phyloP scores from a whole-genome alignment of 2,113 vertebrate genomes.

The Pelvicachromis taeniatus region DNA sequence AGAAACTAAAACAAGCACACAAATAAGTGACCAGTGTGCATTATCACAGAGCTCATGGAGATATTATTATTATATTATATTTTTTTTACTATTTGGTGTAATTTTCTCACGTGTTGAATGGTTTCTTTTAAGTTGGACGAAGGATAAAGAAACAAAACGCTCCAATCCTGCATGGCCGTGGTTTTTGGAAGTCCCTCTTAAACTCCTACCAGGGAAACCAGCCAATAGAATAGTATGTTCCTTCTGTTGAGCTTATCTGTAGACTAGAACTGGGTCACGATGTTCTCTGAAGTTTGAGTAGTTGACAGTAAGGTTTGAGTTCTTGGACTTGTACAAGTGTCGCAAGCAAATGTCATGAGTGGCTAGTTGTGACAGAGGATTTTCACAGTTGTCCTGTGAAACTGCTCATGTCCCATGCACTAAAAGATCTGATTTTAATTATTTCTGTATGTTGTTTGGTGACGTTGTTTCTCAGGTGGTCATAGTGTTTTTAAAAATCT shows the following conservation, averaged over 20 bases:
- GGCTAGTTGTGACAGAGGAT: background rate
- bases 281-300: background rate
- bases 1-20: background rate
- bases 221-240: background rate
- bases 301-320: background rate
- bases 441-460: too few species aligned
- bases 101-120: accelerated
- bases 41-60: background rate
- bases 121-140: background rate
- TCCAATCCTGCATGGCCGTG: background rate
- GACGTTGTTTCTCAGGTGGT: too few species aligned
- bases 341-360: background rate
- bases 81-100: background rate
- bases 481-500: too few species aligned
- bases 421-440: too few species aligned
- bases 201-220: background rate
- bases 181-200: background rate
- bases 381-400: background rate
- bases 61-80: background rate
- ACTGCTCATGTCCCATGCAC: background rate
- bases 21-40: accelerated
- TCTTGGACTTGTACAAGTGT: background rate
- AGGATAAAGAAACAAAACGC: background rate
- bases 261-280: background rate
- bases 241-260: background rate